Evolutionary conservation across 2,888 invertebrate species (phyloP), one percentile per base, ranked within the genome.

Genomic region (Ellobium chinense): DNA sequence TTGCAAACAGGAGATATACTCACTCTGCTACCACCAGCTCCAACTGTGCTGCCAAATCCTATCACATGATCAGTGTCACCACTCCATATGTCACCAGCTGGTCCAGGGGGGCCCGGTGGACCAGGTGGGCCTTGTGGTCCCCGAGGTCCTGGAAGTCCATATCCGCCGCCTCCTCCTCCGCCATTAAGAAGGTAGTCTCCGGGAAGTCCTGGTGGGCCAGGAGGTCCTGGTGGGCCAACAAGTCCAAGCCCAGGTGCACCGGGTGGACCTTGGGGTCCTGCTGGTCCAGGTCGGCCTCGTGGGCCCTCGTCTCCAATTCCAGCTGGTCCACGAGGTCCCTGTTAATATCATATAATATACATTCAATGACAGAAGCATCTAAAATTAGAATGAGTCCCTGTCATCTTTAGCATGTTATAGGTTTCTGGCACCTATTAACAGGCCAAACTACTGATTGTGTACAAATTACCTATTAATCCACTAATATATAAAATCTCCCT

Each of bases 91-190:
- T 76, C 58, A 24, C 82, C 84, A 18, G 82, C 78, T 12, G 70
- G 82, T 37, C 85, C 87, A 9, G 89, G 85, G 1, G 85, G 87
- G 0, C 90, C 90, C 9, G 88, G 87, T 1, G 89, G 89, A 5
- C 91, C 91, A 12, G 88, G 88, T 9, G 88, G 89, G 1, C 90
- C 87, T 68, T 80, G 87, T 1, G 77, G 75, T 21, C 85, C 84
- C 3, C 66, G 65, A 9, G 68, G 68, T 9, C 83, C 84, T 14
- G 4, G 31, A 65, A 31, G 18, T 29, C 29, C 24, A 46, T 36
- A 63, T 54, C 85, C 83, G 39, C 84, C 86, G n/a, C n/a, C n/a
- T 34, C 36, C 65, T 46, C 9, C 18, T 34, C 34, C 34, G 18
- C 65, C 34, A 31, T 63, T 56, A 18, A 72, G 56, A 27, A 58